Evolutionary conservation across 1,140 invertebrate species (phyloP), one percentile per base, ranked within the genome.

Genomic region (Euschistus heros): DNA sequence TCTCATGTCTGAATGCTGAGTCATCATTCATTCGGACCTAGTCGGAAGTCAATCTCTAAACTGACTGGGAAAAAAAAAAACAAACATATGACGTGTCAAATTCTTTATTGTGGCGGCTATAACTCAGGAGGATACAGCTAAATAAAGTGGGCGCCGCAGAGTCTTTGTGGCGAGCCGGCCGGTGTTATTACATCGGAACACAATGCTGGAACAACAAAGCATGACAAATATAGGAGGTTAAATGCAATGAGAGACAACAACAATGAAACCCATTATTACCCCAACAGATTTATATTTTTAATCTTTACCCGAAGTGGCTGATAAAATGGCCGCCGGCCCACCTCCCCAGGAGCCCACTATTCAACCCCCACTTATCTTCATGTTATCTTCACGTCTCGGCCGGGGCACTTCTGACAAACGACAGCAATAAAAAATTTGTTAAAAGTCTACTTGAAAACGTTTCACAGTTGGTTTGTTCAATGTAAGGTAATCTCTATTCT

Each of bases 241-340:
- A 61, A 62, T 46, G 61, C 61, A 62, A 30, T 62, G 61, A 62
- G 61, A 62, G 37, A 62, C 37, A 62, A 62, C 61, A 62, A 62
- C 61, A 62, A 62, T 62, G 61, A 46, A 62, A 42, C 37, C 61
- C 44, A 62, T 62, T 62, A 62, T 62, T 62, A 42, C 42, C 44
- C 61, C 37, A 62, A 62, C 61, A 62, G 61, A 62, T 62, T 62
- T 62, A 62, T 62, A 62, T 62, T 46, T 62, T 62, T 62, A 62
- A 62, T 62, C 61, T 46, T 47, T 62, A 17, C 7, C 59, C 54
- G 24, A 57, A 22, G 54, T 57, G 10, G 47, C 47, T 50, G 47
- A 50, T 50, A 50, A 50, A 50, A 50, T 50, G 47, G 47, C 47
- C 15, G 47, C 10, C 6, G n/a, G 47, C n/a, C n/a, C 47, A 50